phyloP scores from a whole-genome alignment of 2,113 vertebrate species.

The Rutilus rutilus region DNA sequence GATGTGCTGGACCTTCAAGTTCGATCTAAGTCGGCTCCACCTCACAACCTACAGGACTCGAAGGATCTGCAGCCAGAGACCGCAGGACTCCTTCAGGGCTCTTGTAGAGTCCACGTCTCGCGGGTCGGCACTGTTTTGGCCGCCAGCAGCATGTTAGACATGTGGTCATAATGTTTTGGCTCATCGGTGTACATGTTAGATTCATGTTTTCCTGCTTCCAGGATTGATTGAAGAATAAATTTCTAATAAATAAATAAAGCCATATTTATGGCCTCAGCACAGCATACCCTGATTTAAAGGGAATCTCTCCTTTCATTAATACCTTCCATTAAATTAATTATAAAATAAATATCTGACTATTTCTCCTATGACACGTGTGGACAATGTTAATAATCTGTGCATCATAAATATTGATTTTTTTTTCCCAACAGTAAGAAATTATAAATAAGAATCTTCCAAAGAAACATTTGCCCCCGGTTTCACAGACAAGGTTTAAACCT shows the following conservation, averaged over 20 bases:
- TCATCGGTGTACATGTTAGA: not conserved
- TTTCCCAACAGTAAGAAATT: not conserved
- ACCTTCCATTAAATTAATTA: not conserved
- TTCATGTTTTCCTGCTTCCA: not conserved
- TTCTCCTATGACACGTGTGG: not conserved
- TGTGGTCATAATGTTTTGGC: no score
- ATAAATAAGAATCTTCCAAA: not conserved
- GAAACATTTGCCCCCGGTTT: not conserved
- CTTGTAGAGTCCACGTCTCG: no score
- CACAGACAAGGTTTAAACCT: no score
- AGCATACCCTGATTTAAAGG: not conserved
- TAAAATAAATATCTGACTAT: not conserved
- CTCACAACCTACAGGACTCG: no score
- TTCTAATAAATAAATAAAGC: no score
- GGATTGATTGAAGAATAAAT: not conserved
- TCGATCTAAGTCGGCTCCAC: fast-evolving
- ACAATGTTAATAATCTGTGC: not conserved
- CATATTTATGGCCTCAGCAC: no score
- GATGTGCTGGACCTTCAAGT: no score
- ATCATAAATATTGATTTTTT: not conserved
- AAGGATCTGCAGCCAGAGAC: no score
- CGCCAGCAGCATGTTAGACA: no score
- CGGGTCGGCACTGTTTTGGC: no score
- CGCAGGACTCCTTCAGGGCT: no score
- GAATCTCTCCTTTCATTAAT: not conserved